These are phyloP conservation scores for Battus philenor DNA, from an alignment of 1,140 invertebrate genomes.

Conservation along the genomic window DNA sequence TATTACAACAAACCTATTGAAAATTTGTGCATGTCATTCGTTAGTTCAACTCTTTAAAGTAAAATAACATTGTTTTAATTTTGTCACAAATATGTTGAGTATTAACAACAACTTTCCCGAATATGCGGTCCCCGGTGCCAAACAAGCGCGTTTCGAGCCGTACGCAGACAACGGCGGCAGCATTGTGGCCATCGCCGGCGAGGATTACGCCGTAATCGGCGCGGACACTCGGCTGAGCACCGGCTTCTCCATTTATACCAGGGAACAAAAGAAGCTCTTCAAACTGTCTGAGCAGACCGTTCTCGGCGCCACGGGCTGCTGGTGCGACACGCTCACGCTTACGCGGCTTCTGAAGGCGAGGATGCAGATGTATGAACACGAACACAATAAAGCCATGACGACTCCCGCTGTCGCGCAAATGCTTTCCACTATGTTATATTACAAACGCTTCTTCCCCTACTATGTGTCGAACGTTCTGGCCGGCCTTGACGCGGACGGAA, in stretches of 20 bases:
- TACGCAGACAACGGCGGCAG: slow-evolving; percentile 89
- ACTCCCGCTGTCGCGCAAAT: slow-evolving; percentile 96
- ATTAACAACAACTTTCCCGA: slow-evolving; percentile 78
- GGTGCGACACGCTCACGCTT: slow-evolving; percentile 97
- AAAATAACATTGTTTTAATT: background rate
- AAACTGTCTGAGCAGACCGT: slow-evolving; percentile 88
- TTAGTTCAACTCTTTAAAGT: slow-evolving; percentile 8
- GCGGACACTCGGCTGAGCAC: slow-evolving; percentile 96
- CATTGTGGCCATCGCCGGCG: slow-evolving; percentile 94
- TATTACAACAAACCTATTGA: background rate
- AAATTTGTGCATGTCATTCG: slow-evolving; percentile 45
- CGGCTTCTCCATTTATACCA: slow-evolving; percentile 92
- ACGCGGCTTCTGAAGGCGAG: slow-evolving; percentile 90
- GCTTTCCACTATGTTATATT: slow-evolving; percentile 96
- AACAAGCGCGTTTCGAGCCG: slow-evolving; percentile 81
- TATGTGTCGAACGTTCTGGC: slow-evolving; percentile 97
- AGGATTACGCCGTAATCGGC: slow-evolving; percentile 89
- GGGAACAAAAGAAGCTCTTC: slow-evolving; percentile 92
- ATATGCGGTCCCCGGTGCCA: slow-evolving; percentile 79
- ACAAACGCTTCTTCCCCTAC: slow-evolving; percentile 98
- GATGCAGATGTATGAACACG: slow-evolving; percentile 96
- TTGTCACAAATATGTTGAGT: slow-evolving; percentile 43
- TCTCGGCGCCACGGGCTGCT: slow-evolving; percentile 94
- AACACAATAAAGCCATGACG: slow-evolving; percentile 95
- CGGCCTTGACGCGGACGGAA: slow-evolving; percentile 91